phyloP scores from a whole-genome alignment of 2,113 vertebrate species.

The Odobenus rosmarus region DNA sequence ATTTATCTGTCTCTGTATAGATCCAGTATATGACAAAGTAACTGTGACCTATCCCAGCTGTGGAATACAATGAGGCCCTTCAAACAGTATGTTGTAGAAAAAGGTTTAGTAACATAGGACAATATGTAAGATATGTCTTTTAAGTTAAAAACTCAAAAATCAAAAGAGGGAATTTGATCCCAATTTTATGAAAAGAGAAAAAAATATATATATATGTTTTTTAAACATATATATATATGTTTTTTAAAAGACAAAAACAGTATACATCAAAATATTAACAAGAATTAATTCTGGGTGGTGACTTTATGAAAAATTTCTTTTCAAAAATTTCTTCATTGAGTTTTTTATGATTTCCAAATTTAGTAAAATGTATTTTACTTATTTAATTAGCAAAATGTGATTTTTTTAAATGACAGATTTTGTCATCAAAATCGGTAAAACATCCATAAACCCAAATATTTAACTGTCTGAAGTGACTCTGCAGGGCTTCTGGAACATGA shows the following conservation, averaged over 20 bases:
- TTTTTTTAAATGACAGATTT: constrained; percentile 46
- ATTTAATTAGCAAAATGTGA: not conserved
- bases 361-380: not conserved
- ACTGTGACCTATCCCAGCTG: not conserved
- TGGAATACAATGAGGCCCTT: not conserved
- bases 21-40: not conserved
- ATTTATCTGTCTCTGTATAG: not conserved
- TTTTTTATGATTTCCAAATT: constrained; percentile 26
- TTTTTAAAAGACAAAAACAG: not conserved
- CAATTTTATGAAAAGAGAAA: constrained; percentile 15
- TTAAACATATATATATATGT: not conserved
- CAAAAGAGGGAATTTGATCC: not conserved
- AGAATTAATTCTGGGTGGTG: not conserved
- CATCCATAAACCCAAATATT: not conserved
- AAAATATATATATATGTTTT: not conserved
- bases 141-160: not conserved
- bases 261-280: not conserved
- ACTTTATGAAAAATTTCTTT: constrained; percentile 21
- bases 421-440: not conserved
- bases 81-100: not conserved
- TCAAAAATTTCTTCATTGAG: not conserved
- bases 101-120: not conserved
- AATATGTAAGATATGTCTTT: not conserved
- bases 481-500: not conserved
- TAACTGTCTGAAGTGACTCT: not conserved